These are phyloP conservation scores for Mesorhabditis spiculigera DNA, from an alignment of 2,888 invertebrate species.

Conservation along the genomic window DNA sequence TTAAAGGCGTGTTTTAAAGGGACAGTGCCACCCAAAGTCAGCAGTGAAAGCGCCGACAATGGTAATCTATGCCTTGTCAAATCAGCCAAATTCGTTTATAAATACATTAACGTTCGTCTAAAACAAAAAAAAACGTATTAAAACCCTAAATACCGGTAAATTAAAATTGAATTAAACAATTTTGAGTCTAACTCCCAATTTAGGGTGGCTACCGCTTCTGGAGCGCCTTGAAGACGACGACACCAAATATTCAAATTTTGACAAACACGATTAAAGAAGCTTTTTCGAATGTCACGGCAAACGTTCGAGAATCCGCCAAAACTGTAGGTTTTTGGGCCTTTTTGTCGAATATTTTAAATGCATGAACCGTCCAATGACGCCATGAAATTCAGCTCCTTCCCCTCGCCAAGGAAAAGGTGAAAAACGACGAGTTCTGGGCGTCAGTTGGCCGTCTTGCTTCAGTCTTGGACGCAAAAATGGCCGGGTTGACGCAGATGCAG, in stretches of 20 bases:
- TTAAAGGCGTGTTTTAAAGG: too few species aligned
- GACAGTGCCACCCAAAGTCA: too few species aligned
- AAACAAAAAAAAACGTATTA: too few species aligned
- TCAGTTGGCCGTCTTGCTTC: background rate
- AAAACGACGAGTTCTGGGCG: background rate
- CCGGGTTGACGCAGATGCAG: background rate
- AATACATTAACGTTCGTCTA: too few species aligned
- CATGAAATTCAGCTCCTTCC: background rate
- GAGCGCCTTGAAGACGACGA: background rate
- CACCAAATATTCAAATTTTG: slow-evolving; percentile 1
- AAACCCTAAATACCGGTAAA: too few species aligned
- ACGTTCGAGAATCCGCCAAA: background rate
- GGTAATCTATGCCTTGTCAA: too few species aligned
- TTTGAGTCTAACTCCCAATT: background rate
- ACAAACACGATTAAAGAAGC: background rate
- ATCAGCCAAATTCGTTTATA: too few species aligned
- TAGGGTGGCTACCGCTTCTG: slow-evolving; percentile 3
- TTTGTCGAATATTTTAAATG: background rate
- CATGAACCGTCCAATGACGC: background rate
- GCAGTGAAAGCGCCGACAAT: too few species aligned
- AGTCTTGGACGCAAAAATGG: slow-evolving; percentile 2
- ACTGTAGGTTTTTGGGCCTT: background rate
- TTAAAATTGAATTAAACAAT: background rate
- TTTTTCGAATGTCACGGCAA: slow-evolving; percentile 2
- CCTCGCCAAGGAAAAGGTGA: background rate